Evolutionary conservation across 1,140 invertebrate species (phyloP).

Genomic region (Apolygus lucorum): DNA sequence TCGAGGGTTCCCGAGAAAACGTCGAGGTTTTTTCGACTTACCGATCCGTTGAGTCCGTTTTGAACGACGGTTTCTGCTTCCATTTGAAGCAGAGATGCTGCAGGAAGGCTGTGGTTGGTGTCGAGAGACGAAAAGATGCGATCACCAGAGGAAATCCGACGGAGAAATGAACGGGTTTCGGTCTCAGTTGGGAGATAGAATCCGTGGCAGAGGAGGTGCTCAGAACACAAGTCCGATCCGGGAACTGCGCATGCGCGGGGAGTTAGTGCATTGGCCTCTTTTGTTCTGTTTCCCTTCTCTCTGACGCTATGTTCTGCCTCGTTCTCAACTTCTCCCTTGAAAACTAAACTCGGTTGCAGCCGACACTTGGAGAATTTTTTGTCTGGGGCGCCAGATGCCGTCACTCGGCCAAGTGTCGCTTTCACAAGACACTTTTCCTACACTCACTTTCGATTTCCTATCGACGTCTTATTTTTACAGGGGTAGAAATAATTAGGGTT

Average conservation of each 20-base stretch:
- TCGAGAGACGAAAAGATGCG: not conserved
- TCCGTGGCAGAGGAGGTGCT: not conserved
- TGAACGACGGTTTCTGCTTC: not conserved
- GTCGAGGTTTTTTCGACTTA: not conserved
- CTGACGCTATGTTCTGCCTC: no score
- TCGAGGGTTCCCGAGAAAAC: not conserved
- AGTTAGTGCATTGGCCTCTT: slow-evolving; percentile 4
- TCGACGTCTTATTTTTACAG: no score
- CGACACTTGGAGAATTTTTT: no score
- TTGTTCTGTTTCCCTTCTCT: not conserved
- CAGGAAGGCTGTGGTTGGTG: not conserved
- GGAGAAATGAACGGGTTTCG: not conserved
- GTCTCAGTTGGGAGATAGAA: not conserved
- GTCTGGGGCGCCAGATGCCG: no score
- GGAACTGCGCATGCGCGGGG: slow-evolving; percentile 3
- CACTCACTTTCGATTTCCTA: no score
- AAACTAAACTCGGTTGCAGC: no score
- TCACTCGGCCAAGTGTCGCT: no score
- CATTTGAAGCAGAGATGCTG: not conserved
- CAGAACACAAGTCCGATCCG: not conserved
- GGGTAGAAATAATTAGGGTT: no score
- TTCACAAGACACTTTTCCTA: no score
- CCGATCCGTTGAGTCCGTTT: not conserved
- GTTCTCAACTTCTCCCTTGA: no score
- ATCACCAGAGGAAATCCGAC: not conserved